phyloP scores from a whole-genome alignment of 1,140 invertebrate species.

The Drosophila gunungcola region DNA sequence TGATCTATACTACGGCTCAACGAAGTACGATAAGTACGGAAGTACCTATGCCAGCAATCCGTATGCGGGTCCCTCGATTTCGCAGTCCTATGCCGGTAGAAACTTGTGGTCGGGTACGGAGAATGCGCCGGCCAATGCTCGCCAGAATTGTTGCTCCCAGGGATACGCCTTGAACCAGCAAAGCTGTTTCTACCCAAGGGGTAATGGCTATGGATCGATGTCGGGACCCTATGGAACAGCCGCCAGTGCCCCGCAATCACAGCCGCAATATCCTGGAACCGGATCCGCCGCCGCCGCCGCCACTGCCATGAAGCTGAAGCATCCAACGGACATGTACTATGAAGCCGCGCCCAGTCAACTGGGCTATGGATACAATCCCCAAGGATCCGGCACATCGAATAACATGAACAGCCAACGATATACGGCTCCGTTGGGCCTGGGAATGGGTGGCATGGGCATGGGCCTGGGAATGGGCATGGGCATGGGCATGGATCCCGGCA shows the following conservation, averaged over 20 bases:
- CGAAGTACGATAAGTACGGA: slow-evolving; percentile 71
- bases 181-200: slow-evolving; percentile 72
- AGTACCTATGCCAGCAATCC: slow-evolving; percentile 44
- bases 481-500: slow-evolving; percentile 32
- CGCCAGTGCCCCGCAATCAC: slow-evolving; percentile 11
- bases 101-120: slow-evolving; percentile 50
- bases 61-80: slow-evolving; percentile 40
- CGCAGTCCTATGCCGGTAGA: slow-evolving; percentile 42
- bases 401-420: slow-evolving; percentile 43
- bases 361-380: slow-evolving; percentile 48
- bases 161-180: slow-evolving; percentile 53
- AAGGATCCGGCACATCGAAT: slow-evolving; percentile 9
- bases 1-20: slow-evolving; percentile 56
- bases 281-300: slow-evolving; percentile 11
- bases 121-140: slow-evolving; percentile 18
- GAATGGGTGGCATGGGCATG: slow-evolving; percentile 39
- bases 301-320: slow-evolving; percentile 59
- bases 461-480: slow-evolving; percentile 51
- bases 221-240: slow-evolving; percentile 12
- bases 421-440: slow-evolving; percentile 17
- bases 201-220: slow-evolving; percentile 43
- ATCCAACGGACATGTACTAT: slow-evolving; percentile 72
- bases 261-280: slow-evolving; percentile 38
- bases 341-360: slow-evolving; percentile 42
- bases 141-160: slow-evolving; percentile 75